Base-by-base conservation (phyloP, 1,140 invertebrate genomes). In the Asobara japonica region DNA sequence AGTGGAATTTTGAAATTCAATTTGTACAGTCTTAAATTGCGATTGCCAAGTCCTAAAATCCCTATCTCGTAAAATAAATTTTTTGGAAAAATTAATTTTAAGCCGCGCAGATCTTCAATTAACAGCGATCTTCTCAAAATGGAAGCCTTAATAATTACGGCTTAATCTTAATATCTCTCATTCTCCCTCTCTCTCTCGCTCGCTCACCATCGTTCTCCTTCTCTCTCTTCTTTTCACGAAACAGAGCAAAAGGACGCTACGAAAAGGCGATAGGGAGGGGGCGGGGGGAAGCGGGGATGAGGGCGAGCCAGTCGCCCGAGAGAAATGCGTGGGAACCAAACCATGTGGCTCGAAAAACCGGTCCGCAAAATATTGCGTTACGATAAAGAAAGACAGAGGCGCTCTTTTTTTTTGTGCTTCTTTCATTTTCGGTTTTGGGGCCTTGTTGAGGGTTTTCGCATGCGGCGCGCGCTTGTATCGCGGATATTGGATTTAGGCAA, bases 251-350 rank as follows among this genome's bases (percentile, higher is more conserved):
- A 41, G 65, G 36, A 60, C 64, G 66, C 11, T 66, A 31, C 20
- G 45, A 51, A 33, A 22, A 74, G 30, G 65, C 16, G 10, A 27
- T 8, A 29, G 16, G 11, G 6, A 61, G 68, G 38, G 69, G 60
- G 77, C 65, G 45, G 22, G 29, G 71, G 41, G 30, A 67, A 71
- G 68, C 45, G 71, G 73, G 69, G 36, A 65, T 72, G 68, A 65
- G 65, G 45, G 33, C 36, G 71, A 72, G 60, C 36, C 30, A 31
- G 20, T 4, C 11, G 51, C 61, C 71, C 56, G 65, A 79, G 77
- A 81, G 78, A 83, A 82, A 79, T 83, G 80, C 80, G 80, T 83
- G 82, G 80, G 82, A 83, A 83, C 78, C 78, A 74, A 81, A 78
- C 73, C 78, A 82, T 81, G 79, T 81, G 79, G 79, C 77, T 74